Percentiles rank a stretch among this genome's conserved stretches.
phyloP scores from a whole-genome alignment of 2,797 vertebrate genomes.

The Champsocephalus gunnari region DNA sequence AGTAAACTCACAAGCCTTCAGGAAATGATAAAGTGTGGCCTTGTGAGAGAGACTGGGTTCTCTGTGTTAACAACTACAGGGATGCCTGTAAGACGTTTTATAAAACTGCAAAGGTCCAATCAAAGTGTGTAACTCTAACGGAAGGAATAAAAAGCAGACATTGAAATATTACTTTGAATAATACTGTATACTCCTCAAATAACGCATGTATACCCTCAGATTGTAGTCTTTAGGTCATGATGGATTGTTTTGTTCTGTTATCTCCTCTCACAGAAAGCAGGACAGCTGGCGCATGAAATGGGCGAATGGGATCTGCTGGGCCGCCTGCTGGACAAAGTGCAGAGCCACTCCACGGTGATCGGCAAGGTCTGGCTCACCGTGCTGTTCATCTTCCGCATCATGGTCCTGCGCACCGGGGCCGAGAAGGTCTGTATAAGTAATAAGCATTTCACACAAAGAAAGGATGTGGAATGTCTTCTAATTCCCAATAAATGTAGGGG shows the following conservation, averaged over 20 bases:
- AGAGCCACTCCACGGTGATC: conserved; percentile 93
- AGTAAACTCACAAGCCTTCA: conserved; percentile 32
- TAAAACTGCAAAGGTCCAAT: background rate
- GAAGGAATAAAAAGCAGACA: background rate
- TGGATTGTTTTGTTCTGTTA: background rate
- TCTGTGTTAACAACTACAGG: background rate
- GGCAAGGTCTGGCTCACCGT: conserved; percentile 98
- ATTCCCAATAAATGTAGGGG: no score
- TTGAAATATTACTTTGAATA: background rate
- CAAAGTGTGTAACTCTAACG: background rate
- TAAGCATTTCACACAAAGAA: background rate
- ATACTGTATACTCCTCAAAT: background rate
- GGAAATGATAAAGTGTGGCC: conserved; percentile 43
- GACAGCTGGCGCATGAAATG: conserved; percentile 81
- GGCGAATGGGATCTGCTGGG: conserved; percentile 95
- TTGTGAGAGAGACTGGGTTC: conserved; percentile 35
- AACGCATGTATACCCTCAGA: background rate
- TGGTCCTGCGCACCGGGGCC: conserved; percentile 90
- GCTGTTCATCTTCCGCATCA: conserved; percentile 96
- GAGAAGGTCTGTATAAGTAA: conserved; percentile 81
- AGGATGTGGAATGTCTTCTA: background rate
- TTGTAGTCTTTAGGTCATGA: background rate
- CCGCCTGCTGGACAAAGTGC: conserved; percentile 94
- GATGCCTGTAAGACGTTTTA: background rate
- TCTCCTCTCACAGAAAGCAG: conserved; percentile 18